phyloP scores from a whole-genome alignment of 2,113 vertebrate species.

The Carettochelys insculpta region DNA sequence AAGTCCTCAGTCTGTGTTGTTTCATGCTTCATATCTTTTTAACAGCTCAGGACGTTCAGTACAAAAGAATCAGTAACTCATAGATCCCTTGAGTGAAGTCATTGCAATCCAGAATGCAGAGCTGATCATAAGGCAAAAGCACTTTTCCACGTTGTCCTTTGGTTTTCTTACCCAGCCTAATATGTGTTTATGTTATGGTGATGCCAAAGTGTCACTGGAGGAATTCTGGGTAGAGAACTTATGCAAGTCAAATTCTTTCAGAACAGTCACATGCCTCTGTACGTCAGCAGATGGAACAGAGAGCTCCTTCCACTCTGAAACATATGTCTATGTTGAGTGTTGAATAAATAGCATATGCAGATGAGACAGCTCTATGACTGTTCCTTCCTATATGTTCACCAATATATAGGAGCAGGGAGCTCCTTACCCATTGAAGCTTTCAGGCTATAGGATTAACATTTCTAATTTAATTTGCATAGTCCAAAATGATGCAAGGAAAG shows the following conservation, averaged over 20 bases:
- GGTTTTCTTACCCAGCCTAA: neutral
- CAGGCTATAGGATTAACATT: neutral
- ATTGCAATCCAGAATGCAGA: neutral
- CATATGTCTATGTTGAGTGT: neutral
- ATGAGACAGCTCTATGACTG: neutral
- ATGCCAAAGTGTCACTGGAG: neutral
- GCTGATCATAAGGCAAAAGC: neutral
- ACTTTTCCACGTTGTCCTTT: neutral
- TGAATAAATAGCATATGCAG: neutral
- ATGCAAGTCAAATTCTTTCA: neutral
- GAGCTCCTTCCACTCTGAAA: neutral
- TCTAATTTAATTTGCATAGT: neutral
- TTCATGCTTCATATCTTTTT: neutral
- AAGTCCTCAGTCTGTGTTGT: too few species aligned
- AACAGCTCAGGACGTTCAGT: neutral
- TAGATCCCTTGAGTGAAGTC: neutral
- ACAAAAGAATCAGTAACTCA: neutral
- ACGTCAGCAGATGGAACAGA: neutral
- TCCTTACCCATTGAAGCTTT: neutral
- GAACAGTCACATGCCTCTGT: fast-evolving
- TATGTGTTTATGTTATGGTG: neutral
- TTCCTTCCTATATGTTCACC: neutral
- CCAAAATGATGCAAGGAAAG: neutral
- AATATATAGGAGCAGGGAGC: neutral
- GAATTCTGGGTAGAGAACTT: neutral